These are phyloP conservation scores for Himalopsyche kuldschensis DNA, from an alignment of 2,888 invertebrate species.

Conservation along the genomic window DNA sequence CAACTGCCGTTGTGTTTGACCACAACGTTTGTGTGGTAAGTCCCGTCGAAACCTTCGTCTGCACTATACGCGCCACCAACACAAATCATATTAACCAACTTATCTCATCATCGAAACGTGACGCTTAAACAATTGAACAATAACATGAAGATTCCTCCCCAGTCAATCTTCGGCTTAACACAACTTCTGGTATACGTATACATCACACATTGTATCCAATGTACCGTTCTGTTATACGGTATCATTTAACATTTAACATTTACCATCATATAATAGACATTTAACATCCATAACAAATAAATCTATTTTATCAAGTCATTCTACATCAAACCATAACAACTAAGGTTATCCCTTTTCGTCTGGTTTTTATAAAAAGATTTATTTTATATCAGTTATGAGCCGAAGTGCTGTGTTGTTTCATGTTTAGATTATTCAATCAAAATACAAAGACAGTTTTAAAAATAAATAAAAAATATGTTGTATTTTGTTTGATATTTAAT, in stretches of 20 bases:
- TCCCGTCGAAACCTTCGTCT: slow-evolving; percentile 99
- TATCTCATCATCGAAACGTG: neutral
- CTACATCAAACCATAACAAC: neutral
- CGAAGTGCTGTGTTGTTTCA: neutral
- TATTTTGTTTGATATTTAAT: neutral
- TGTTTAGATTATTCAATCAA: neutral
- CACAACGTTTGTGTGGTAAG: slow-evolving; percentile 99
- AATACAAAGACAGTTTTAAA: neutral
- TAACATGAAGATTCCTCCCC: neutral
- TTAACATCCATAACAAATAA: neutral
- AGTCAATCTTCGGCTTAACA: neutral
- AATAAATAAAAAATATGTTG: neutral
- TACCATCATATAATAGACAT: neutral
- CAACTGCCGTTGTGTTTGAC: slow-evolving; percentile 98
- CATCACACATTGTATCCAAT: neutral
- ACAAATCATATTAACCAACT: slow-evolving; percentile 42
- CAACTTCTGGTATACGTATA: neutral
- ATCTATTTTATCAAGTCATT: neutral
- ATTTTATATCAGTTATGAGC: neutral
- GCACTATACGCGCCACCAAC: slow-evolving; percentile 73
- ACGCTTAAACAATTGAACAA: neutral
- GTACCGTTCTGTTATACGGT: neutral
- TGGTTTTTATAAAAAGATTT: neutral
- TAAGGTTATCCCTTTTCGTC: neutral
- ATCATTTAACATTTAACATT: neutral